phyloP scores from a whole-genome alignment of 1,140 invertebrate genomes.

The Coboldia fuscipes region DNA sequence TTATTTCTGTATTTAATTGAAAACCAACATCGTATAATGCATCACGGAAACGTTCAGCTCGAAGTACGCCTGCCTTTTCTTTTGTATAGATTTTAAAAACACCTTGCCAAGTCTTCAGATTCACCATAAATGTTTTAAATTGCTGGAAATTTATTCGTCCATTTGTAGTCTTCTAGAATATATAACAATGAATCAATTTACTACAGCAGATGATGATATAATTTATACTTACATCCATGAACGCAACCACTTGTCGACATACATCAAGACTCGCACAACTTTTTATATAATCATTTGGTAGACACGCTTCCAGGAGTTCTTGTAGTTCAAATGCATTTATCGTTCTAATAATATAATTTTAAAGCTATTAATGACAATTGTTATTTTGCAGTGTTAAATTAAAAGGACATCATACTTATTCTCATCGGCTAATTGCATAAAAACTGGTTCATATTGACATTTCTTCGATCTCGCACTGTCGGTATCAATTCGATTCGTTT shows the following conservation, averaged over 20 bases:
- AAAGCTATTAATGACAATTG: neutral
- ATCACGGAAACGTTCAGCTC: constrained; percentile 66
- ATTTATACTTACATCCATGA: constrained; percentile 50
- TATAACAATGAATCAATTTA: neutral
- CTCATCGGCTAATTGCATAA: constrained; percentile 76
- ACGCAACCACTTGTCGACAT: constrained; percentile 70
- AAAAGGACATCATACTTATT: constrained; percentile 19
- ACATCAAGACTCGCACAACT: constrained; percentile 83
- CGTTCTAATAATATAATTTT: constrained; percentile 26
- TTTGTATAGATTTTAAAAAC: constrained; percentile 80
- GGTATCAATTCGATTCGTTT: constrained; percentile 31
- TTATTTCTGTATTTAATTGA: constrained; percentile 59
- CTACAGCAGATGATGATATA: neutral
- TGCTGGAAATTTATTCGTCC: constrained; percentile 66
- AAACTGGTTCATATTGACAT: constrained; percentile 73
- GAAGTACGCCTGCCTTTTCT: constrained; percentile 74
- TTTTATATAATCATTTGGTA: constrained; percentile 89
- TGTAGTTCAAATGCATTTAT: constrained; percentile 83
- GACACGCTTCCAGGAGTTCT: constrained; percentile 72
- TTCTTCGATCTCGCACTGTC: constrained; percentile 14
- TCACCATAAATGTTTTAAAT: constrained; percentile 84
- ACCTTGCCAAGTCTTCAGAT: constrained; percentile 75
- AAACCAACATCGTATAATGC: constrained; percentile 73
- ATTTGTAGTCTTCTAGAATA: constrained; percentile 42
- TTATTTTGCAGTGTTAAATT: neutral